Conservation (phyloP, 2,113 vertebrate species). For the Excalfactoria chinensis region DNA sequence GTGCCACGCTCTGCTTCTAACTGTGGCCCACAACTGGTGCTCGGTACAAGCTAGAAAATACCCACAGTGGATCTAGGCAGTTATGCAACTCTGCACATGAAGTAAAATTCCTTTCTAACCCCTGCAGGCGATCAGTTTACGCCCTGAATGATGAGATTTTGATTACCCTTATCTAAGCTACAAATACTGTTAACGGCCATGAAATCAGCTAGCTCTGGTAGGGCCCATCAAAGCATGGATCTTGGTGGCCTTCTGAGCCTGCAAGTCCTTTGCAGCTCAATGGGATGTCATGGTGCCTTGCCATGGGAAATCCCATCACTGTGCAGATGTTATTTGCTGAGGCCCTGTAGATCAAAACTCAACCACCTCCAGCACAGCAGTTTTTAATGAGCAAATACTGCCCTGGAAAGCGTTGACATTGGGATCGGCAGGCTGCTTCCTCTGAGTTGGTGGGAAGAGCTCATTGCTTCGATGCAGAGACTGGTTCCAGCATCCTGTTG, state of each 20-base stretch:
- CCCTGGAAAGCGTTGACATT: constrained; percentile 23
- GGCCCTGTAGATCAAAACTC: constrained; percentile 47
- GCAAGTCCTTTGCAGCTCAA: not conserved
- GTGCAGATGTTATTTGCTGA: constrained; percentile 43
- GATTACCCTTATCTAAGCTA: constrained; percentile 65
- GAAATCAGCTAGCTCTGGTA: constrained; percentile 19
- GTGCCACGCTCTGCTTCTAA: not conserved
- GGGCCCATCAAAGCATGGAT: not conserved
- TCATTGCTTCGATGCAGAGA: not conserved
- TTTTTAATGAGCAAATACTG: not conserved
- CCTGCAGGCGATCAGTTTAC: constrained; percentile 65
- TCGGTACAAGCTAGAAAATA: constrained; percentile 11
- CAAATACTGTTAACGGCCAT: not conserved
- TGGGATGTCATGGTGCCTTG: not conserved
- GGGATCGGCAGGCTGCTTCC: constrained; percentile 35
- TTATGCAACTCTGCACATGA: constrained; percentile 20
- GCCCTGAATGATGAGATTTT: constrained; percentile 67
- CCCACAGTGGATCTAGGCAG: not conserved
- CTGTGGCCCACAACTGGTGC: not conserved
- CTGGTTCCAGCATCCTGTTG: not conserved
- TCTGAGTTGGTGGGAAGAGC: not conserved
- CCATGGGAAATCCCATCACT: not conserved
- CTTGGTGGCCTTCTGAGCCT: constrained; percentile 2
- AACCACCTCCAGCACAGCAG: not conserved
- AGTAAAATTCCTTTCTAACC: constrained; percentile 57